Evolutionary conservation across 2,888 invertebrate species (phyloP).

Genomic region (Lycaena phlaeas): DNA sequence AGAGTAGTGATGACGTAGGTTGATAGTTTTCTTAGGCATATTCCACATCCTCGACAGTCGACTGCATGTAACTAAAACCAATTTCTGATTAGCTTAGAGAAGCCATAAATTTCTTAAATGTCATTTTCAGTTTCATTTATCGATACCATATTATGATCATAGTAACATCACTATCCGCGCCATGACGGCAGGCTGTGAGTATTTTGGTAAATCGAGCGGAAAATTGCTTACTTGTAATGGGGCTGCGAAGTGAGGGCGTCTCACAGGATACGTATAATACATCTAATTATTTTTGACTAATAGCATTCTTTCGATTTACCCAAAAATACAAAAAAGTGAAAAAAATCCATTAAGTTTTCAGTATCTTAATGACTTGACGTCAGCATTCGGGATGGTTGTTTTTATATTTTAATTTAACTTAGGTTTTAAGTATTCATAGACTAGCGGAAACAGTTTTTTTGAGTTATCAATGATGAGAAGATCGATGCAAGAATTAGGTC

Average conservation of each 20-base stretch:
- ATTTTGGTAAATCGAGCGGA: slow-evolving; percentile 65
- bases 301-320: neutral
- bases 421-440: no score
- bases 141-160: no score
- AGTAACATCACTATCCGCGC: slow-evolving; percentile 19
- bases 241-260: slow-evolving; percentile 25
- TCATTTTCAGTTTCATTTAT: no score
- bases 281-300: slow-evolving; percentile 22
- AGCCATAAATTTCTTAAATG: no score
- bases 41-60: no score
- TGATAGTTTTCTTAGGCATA: no score
- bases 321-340: neutral
- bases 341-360: slow-evolving; percentile 3
- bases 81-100: no score
- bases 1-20: no score
- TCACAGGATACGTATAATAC: slow-evolving; percentile 12
- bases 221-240: slow-evolving; percentile 52
- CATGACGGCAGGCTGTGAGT: slow-evolving; percentile 50
- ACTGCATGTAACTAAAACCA: no score
- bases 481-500: no score
- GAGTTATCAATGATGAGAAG: no score
- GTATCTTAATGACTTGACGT: neutral
- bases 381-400: slow-evolving; percentile 1
- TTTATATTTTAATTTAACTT: slow-evolving; percentile 1
- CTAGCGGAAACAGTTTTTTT: no score